Conservation (phyloP, 2,888 invertebrate genomes). For the Cremastinae sp. region DNA sequence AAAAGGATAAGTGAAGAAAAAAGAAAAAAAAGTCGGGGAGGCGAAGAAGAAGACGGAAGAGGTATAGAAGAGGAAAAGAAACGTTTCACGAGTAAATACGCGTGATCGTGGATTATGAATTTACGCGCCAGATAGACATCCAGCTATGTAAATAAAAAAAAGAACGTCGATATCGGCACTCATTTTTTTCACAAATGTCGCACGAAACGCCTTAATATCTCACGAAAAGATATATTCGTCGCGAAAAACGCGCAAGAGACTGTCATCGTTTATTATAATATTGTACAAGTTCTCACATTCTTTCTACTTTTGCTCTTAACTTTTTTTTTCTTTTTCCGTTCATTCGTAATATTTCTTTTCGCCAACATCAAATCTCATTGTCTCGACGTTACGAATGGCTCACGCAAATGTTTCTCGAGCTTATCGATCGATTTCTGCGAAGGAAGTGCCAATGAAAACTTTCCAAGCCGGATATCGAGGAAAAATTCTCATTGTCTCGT, state of each 20-base stretch:
- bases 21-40: not conserved
- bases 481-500: too few species aligned
- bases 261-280: too few species aligned
- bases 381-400: too few species aligned
- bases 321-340: too few species aligned
- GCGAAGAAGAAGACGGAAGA: too few species aligned
- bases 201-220: not conserved
- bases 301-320: not conserved
- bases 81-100: slow-evolving; percentile 7
- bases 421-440: too few species aligned
- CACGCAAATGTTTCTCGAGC: too few species aligned
- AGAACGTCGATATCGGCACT: not conserved
- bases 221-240: not conserved
- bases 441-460: too few species aligned
- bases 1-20: slow-evolving; percentile 8
- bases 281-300: not conserved
- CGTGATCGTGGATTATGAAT: slow-evolving; percentile 5
- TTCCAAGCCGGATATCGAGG: too few species aligned
- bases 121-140: not conserved
- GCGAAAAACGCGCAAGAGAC: too few species aligned
- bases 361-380: too few species aligned
- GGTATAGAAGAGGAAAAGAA: not conserved
- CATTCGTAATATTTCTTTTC: too few species aligned
- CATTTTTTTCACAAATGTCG: not conserved
- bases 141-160: not conserved